Conservation (phyloP, 30 jellyfish, hydroid and myxozoan species). For the Aurelia sp. region DNA sequence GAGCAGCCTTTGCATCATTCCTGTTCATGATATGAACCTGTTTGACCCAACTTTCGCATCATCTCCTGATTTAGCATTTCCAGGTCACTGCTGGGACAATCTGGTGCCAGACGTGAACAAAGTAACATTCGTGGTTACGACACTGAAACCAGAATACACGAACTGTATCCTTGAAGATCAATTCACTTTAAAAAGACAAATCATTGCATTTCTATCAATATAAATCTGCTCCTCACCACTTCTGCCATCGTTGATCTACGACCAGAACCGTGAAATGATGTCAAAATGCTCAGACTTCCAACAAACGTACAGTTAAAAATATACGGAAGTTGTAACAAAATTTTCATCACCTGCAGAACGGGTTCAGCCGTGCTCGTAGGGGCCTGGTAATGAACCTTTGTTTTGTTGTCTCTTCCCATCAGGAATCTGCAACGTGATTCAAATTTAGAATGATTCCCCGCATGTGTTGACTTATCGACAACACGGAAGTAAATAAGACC, state of each 20-base stretch:
- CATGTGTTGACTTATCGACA: constrained; percentile 9
- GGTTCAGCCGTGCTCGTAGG: constrained; percentile 72
- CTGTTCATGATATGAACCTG: too few relatives aligned
- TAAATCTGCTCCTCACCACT: neutral
- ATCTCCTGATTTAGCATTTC: too few relatives aligned
- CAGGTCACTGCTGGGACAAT: too few relatives aligned
- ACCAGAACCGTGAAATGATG: neutral
- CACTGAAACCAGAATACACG: too few relatives aligned
- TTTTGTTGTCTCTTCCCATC: constrained; percentile 92
- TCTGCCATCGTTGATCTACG: neutral
- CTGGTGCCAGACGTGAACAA: too few relatives aligned
- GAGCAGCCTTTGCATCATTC: too few relatives aligned
- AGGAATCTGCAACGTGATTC: constrained; percentile 57
- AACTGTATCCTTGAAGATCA: too few relatives aligned
- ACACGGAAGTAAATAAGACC: constrained; percentile 11
- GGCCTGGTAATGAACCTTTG: constrained; percentile 67
- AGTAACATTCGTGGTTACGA: too few relatives aligned
- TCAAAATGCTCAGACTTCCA: neutral
- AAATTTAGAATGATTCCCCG: neutral
- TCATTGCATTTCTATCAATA: neutral
- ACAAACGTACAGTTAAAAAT: too few relatives aligned
- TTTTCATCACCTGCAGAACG: constrained; percentile 70
- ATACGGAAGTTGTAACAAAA: constrained; percentile 14
- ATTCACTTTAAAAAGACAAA: too few relatives aligned
- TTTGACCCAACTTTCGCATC: too few relatives aligned